Conservation (phyloP, 2,888 invertebrate species). For the Osmoderma eremita region DNA sequence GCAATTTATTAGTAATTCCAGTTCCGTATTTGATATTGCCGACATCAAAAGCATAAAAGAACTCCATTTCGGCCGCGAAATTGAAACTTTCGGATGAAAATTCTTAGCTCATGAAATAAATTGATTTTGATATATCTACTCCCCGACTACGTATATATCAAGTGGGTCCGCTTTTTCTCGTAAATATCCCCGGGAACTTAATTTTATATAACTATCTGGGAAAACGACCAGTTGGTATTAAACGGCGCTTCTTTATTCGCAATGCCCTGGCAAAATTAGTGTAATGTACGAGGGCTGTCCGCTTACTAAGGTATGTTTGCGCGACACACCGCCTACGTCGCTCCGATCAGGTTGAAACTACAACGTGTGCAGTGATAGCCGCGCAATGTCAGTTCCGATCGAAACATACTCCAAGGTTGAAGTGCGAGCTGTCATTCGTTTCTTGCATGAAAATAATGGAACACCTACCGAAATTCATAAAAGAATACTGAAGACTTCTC, state of each 20-base stretch:
- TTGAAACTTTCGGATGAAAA: slow-evolving; percentile 34
- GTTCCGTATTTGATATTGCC: slow-evolving; percentile 20
- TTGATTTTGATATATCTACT: slow-evolving; percentile 26
- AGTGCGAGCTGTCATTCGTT: no score
- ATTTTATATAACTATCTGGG: slow-evolving; percentile 36
- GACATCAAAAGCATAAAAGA: slow-evolving; percentile 36
- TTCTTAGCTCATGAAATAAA: slow-evolving; percentile 28
- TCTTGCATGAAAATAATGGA: no score
- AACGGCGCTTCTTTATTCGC: slow-evolving; percentile 26
- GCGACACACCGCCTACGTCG: no score
- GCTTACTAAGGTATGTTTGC: background rate
- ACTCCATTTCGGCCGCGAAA: slow-evolving; percentile 25
- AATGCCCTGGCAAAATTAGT: slow-evolving; percentile 15
- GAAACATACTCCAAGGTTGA: no score
- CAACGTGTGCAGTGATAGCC: no score
- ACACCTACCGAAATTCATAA: no score
- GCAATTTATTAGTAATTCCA: slow-evolving; percentile 36
- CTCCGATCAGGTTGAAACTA: no score
- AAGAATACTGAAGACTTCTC: no score
- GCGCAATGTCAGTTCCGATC: no score
- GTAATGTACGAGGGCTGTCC: slow-evolving; percentile 4
- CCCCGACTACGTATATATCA: background rate
- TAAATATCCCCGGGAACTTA: slow-evolving; percentile 34
- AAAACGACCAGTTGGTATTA: slow-evolving; percentile 25
- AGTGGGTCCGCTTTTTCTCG: slow-evolving; percentile 19